These are phyloP conservation scores for Agrotis segetum DNA, from an alignment of 2,888 invertebrate species.

Conservation along the genomic window DNA sequence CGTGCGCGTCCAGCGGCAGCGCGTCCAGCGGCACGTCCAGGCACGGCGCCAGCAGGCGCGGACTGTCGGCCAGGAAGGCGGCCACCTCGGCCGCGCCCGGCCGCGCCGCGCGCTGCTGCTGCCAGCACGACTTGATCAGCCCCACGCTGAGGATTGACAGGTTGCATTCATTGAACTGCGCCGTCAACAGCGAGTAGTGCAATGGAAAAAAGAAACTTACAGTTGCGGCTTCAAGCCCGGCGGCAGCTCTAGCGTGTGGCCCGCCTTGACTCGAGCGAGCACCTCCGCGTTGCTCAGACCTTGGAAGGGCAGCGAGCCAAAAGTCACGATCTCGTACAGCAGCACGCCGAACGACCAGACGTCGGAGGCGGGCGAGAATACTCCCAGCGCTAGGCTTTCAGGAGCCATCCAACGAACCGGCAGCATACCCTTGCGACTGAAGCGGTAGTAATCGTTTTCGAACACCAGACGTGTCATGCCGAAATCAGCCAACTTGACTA, in stretches of 20 bases:
- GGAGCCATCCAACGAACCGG: constrained; percentile 99
- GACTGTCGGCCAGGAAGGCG: constrained; percentile 94
- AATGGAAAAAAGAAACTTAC: constrained; percentile 90
- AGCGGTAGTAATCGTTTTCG: constrained; percentile 97
- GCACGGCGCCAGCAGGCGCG: constrained; percentile 94
- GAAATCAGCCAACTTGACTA: constrained; percentile 96
- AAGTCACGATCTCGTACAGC: constrained; percentile 96
- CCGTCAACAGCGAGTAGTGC: not conserved
- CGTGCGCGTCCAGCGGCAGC: constrained; percentile 92
- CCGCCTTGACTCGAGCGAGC: constrained; percentile 94
- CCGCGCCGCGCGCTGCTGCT: constrained; percentile 92
- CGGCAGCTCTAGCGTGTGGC: constrained; percentile 94
- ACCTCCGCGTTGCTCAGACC: constrained; percentile 97
- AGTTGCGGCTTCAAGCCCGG: constrained; percentile 94
- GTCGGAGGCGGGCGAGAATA: constrained; percentile 96
- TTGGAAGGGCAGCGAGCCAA: constrained; percentile 97
- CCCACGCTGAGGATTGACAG: constrained; percentile 91
- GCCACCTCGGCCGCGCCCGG: constrained; percentile 95
- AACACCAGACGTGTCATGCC: constrained; percentile 97
- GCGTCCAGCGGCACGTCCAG: constrained; percentile 94
- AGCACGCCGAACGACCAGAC: constrained; percentile 98
- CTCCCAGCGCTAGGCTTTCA: constrained; percentile 95
- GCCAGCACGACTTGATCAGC: constrained; percentile 96
- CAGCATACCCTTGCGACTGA: constrained; percentile 96
- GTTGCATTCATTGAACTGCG: no score